Evolutionary conservation across 2,113 vertebrate genomes (phyloP), one percentile per base, ranked within the genome.

Genomic region (Python bivittatus): DNA sequence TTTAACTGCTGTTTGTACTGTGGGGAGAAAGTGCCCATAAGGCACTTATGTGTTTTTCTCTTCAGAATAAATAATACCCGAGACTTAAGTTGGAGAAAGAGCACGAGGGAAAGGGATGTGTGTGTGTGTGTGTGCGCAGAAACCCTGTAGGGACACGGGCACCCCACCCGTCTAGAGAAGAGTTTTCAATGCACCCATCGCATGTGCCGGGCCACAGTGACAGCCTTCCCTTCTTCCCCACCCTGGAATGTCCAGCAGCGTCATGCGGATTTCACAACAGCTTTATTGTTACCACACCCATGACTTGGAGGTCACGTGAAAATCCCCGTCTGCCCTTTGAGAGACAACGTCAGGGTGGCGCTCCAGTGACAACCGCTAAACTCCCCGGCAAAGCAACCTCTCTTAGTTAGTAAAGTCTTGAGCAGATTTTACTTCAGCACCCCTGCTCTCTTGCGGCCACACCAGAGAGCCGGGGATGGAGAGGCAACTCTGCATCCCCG

Each of bases 261-360:
- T 15, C 27, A 27, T 54, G 48, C 12, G 48, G 53, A 86, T 52
- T 54, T 68, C 29, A 25, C 83, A 72, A 57, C 33, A n/a, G 13
- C 25, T 84, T 53, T 58, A 15, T 92, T 83, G 48, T 88, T 68
- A 33, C 38, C 87, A 53, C 91, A 84, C 68, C 91, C 91, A 53
- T 0, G 8, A 10, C 27, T 58, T 61, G 11, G 56, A 61, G 79
- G 72, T 48, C 57, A 12, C 13, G 4, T 38, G 72, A 20, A 33
- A 60, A 84, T 60, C 48, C 54, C 91, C 84, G 44, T 22, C n/a
- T 4, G 38, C 20, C 48, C 86, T 79, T 25, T 27, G 42, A 84
- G 79, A 48, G 56, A 9, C 42, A 58, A 13, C 48, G 91, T 54
- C 52, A 10, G 44, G 84, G 22, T 15, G 64, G 91, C 23, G 53